Evolutionary conservation across 2,113 vertebrate species (phyloP), one percentile per base, ranked within the genome.

Genomic region (Syngnathus floridae): DNA sequence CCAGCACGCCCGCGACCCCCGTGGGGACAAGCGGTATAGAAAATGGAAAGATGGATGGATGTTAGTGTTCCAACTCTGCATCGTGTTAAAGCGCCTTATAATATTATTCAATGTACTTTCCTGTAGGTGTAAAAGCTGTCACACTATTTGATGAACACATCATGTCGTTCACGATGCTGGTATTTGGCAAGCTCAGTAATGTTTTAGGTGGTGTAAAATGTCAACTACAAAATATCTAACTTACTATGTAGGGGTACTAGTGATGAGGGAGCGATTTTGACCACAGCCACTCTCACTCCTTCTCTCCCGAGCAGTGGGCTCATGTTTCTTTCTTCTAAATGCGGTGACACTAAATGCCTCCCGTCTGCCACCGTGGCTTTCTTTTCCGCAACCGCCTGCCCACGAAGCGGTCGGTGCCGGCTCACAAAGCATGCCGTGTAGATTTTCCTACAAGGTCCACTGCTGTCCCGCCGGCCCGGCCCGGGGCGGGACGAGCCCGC

Each of bases 391-490:
- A 45, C 41, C 22, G 7, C 71, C 22, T 31, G 7, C 71, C 22
- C 51, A 1, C 3, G 66, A 41, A 36, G 45, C 60, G 2, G 63
- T 14, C 48, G 17, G 46, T 7, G 43, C 41, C 38, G n/a, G 8
- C 31, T 17, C 43, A 17, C n/a, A 26, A 52, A 57, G 45, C 72
- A 88, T 88, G 85, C 82, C 73, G 52, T 86, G 81, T 74, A 82
- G 81, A 2, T 81, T 84, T 36, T 77, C 80, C 66, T 84, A 72
- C 69, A 74, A 70, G n/a, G 68, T 72, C 0, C 66, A 74, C 5
- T 55, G 72, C 66, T 76, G 64, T 72, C 36, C 65, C 22, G 66
- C 26, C 22, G 57, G 51, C 13, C 68, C 64, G 17, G n/a, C 6
- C 38, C 51, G 62, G 35, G 51, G n/a, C 3, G 16, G 66, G 0